Base-by-base conservation (phyloP, 1,140 invertebrate genomes). In the Drosophila hydei region DNA sequence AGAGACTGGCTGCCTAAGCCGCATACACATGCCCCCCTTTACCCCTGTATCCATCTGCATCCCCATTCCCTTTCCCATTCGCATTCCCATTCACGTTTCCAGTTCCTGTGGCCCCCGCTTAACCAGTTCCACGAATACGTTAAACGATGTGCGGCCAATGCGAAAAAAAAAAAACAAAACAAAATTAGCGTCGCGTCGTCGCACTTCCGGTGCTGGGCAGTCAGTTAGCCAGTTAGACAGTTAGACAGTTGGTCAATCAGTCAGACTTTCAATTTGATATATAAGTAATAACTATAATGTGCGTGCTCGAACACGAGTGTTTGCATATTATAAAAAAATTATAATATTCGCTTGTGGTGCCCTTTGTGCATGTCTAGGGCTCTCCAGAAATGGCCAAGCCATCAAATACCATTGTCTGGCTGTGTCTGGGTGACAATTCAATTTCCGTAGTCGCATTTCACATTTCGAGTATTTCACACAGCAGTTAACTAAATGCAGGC, bases 271-370 rank as follows among this genome's bases (percentile, higher is more conserved):
- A 5, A 54, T 45, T 11, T 42, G 45, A 59, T 60, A 36, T 52
- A 54, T 68, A 60, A 56, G 65, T 77, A 81, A 81, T 87, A 68
- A 67, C 60, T 80, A 47, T 77, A 87, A 87, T 85, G 81, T 87
- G 70, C 81, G 74, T 87, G 81, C 70, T 43, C 51, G 50, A 25
- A 25, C 61, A 58, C 71, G 61, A 56, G 16, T 60, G 45, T 77
- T 81, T 85, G 74, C 62, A 65, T 72, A 87, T 85, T 81, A 87
- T 80, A n/a, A n/a, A 61, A 56, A 68, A 64, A 62, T 16, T 25
- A 76, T 51, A 12, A 40, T 59, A 59, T 40, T 45, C 14, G 38
- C 6, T 51, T 18, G 11, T 30, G 48, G 27, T 58, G 43, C 64
- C 64, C 65, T 68, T 68, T 69, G 50, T 23, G 16, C 45, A 23